Evolutionary conservation across 2,888 invertebrate genomes (phyloP), one percentile per base, ranked within the genome.

Genomic region (Dasypolia templi): DNA sequence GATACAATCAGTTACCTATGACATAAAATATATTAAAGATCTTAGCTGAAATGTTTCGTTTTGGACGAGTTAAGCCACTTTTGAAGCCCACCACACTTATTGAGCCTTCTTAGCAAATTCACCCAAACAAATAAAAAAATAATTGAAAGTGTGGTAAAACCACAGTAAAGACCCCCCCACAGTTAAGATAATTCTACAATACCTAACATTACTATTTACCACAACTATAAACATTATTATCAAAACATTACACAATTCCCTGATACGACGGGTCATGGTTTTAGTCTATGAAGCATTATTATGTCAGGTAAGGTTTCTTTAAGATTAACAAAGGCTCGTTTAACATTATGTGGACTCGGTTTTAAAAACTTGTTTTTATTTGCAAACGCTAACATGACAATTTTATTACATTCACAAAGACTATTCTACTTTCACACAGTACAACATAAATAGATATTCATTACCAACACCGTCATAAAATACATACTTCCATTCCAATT

Each of bases 211-310:
- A 76, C 56, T 44, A 49, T n/a, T 63, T 26, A 77, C 49, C 77
- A 53, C 77, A 29, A 19, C 32, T 35, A 56, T 71, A 78, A 76
- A 78, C 55, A 61, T 78, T 76, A 51, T 67, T 75, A 76, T 76
- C 70, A 69, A 76, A 77, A 75, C 58, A 51, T 71, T 49, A 67
- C 39, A 77, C 32, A 22, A 58, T 59, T 75, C 58, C 67, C 56
- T 51, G n/a, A 35, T 56, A 61, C 58, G 22, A 56, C 14, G 39
- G 62, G n/a, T 74, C 55, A 75, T 32, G 26, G 26, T 63, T 56
- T 42, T 46, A 64, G 53, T 51, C 32, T 64, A 72, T 1, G 39
- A 53, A 64, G 22, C 7, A 51, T 75, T 49, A 71, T 61, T 26
- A 11, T 7, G 32, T 51, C 39, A 51, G 6, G n/a, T 51, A 26